phyloP scores from a whole-genome alignment of 2,113 vertebrate species.

The Malurus cyaneus region DNA sequence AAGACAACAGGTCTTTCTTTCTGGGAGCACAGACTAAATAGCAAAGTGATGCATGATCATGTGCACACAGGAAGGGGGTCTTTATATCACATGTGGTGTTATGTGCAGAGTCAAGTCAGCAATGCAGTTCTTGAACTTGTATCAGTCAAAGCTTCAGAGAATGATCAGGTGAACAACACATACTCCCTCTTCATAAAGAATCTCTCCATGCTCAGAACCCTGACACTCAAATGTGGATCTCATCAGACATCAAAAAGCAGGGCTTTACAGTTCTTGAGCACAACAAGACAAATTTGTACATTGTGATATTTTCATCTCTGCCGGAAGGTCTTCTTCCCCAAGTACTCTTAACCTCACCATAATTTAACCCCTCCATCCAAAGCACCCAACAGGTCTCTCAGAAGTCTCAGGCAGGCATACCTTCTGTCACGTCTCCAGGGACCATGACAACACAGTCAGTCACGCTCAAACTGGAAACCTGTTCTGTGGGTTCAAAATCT shows the following conservation, averaged over 20 bases:
- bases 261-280: not conserved
- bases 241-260: not conserved
- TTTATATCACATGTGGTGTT: not conserved
- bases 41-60: not conserved
- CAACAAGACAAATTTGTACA: not conserved
- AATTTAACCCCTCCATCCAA: not conserved
- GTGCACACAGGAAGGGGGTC: rapidly evolving
- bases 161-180: not conserved
- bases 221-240: not conserved
- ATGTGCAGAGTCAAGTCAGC: not conserved
- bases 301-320: not conserved
- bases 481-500: slow-evolving; percentile 82
- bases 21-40: not conserved
- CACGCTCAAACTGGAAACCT: slow-evolving; percentile 68
- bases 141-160: not conserved
- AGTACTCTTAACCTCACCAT: not conserved
- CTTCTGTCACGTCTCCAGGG: slow-evolving; percentile 45
- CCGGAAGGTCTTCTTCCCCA: not conserved
- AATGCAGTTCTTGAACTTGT: not conserved
- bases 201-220: not conserved
- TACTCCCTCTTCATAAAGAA: not conserved
- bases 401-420: slow-evolving; percentile 51
- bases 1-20: not conserved
- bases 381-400: not conserved
- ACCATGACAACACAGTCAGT: slow-evolving; percentile 69